Percentiles rank a stretch among this genome's conserved stretches.
Conservation (phyloP, 2,113 vertebrate species). For the Hippocampus mohnikei region DNA sequence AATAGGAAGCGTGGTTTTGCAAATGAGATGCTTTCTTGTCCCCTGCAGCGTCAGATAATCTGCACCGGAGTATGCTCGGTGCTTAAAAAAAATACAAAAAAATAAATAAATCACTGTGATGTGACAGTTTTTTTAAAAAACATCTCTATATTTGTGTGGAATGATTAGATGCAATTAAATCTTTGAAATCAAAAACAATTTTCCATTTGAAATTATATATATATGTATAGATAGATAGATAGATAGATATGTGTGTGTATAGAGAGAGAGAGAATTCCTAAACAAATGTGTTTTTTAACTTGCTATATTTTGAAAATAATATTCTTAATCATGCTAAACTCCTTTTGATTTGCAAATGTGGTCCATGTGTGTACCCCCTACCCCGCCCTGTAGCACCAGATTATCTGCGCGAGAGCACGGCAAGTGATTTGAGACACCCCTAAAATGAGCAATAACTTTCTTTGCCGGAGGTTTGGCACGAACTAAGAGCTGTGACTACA, state of each 20-base stretch:
- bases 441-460: conserved; percentile 60
- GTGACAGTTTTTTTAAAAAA: not conserved
- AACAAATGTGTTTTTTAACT: too few relatives aligned
- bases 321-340: too few relatives aligned
- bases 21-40: not conserved
- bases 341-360: not conserved
- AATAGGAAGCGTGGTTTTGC: not conserved
- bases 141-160: too few relatives aligned
- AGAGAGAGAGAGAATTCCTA: too few relatives aligned
- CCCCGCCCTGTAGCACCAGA: not conserved
- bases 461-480: conserved; percentile 42
- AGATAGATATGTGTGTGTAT: too few relatives aligned
- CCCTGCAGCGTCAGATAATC: conserved; percentile 6
- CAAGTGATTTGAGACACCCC: conserved; percentile 20
- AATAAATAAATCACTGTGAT: not conserved
- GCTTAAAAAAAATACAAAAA: conserved; percentile 53
- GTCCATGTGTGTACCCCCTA: not conserved
- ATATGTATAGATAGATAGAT: too few relatives aligned
- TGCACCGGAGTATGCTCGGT: not conserved
- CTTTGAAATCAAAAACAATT: too few relatives aligned
- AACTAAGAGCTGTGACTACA: not conserved
- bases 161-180: too few relatives aligned
- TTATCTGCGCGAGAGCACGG: not conserved
- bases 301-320: too few relatives aligned
- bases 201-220: too few relatives aligned